Evolutionary conservation across 64 coral and sea anemone genomes (phyloP).

Genomic region (Stylophora pistillata): DNA sequence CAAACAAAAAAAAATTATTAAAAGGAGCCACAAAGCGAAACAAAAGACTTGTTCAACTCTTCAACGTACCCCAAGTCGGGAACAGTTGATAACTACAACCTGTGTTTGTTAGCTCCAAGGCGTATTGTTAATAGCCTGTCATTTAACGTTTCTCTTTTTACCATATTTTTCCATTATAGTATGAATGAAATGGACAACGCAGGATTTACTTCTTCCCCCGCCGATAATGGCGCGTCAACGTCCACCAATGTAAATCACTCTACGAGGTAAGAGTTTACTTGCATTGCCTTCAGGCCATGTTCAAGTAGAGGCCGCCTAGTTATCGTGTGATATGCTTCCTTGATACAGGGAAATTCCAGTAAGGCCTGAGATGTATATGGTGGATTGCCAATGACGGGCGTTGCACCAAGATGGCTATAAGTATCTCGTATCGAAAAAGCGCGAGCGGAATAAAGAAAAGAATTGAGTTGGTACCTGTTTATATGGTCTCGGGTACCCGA

Average conservation of each 20-base stretch:
- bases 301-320: constrained; percentile 29
- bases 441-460: no score
- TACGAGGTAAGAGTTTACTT: constrained; percentile 51
- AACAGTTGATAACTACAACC: constrained; percentile 43
- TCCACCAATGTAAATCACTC: constrained; percentile 37
- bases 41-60: not conserved
- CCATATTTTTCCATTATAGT: constrained; percentile 42
- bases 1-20: no score
- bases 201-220: not conserved
- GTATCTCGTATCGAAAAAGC: no score
- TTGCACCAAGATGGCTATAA: no score
- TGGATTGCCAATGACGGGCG: no score
- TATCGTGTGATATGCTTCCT: constrained; percentile 43
- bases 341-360: constrained; percentile 48
- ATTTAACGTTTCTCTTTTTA: constrained; percentile 15
- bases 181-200: constrained; percentile 23
- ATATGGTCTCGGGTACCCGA: no score
- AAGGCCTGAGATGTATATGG: not conserved
- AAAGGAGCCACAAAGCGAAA: not conserved
- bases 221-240: not conserved
- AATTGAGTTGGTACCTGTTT: no score
- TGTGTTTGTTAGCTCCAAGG: constrained; percentile 22
- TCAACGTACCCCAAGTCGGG: not conserved
- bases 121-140: constrained; percentile 20
- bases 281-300: not conserved